phyloP scores from a whole-genome alignment of 2,888 invertebrate species.

The Habrosyne pyritoides region DNA sequence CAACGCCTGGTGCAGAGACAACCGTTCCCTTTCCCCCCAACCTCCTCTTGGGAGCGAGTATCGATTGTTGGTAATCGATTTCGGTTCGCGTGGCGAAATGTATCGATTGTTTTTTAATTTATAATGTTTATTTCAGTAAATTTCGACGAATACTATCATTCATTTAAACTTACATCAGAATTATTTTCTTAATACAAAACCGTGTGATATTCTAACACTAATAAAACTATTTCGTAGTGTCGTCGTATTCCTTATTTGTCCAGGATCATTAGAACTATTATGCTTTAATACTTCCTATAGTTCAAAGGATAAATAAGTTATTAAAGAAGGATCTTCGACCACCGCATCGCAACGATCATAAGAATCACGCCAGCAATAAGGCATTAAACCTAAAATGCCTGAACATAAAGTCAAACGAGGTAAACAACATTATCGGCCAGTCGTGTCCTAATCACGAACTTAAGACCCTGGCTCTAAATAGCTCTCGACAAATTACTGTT shows the following conservation, averaged over 20 bases:
- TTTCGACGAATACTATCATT: too few species aligned
- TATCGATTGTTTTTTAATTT: slow-evolving; percentile 55
- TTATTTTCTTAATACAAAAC: too few species aligned
- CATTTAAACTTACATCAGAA: too few species aligned
- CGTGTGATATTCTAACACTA: too few species aligned
- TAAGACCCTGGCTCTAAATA: slow-evolving; percentile 40
- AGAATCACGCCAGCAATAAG: slow-evolving; percentile 16
- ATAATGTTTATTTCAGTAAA: slow-evolving; percentile 46
- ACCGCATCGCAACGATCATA: slow-evolving; percentile 13
- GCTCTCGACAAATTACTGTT: slow-evolving; percentile 57
- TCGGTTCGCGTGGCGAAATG: slow-evolving; percentile 57
- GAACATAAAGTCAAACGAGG: slow-evolving; percentile 26
- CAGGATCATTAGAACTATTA: too few species aligned
- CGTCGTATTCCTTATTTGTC: too few species aligned
- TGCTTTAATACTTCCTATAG: too few species aligned
- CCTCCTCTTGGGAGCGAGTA: slow-evolving; percentile 65
- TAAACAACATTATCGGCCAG: slow-evolving; percentile 51
- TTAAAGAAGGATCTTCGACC: slow-evolving; percentile 9
- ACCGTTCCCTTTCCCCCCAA: slow-evolving; percentile 61
- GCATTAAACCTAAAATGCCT: slow-evolving; percentile 21
- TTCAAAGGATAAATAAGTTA: slow-evolving; percentile 4
- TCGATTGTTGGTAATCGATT: slow-evolving; percentile 80
- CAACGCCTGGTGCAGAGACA: slow-evolving; percentile 82
- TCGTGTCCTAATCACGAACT: slow-evolving; percentile 47
- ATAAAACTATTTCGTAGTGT: too few species aligned